These are phyloP conservation scores for Tenthredo mesomela DNA, from an alignment of 2,888 invertebrate genomes.

Conservation along the genomic window DNA sequence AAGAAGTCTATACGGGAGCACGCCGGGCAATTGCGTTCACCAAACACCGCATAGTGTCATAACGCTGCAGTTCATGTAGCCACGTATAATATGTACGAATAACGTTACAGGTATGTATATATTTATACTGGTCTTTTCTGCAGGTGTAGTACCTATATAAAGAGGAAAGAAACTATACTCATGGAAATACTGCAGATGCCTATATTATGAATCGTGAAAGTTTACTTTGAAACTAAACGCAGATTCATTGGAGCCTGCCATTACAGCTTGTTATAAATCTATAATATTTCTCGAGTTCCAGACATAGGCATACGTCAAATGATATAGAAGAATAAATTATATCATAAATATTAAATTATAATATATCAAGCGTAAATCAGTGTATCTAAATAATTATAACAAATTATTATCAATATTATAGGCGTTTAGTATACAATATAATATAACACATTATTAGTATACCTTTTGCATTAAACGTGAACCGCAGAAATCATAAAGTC, in stretches of 20 bases:
- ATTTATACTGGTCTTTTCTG: neutral
- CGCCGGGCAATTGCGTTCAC: neutral
- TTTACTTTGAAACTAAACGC: neutral
- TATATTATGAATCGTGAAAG: neutral
- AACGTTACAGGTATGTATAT: no score
- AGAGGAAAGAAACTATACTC: neutral
- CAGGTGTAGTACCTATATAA: neutral
- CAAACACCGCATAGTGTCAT: neutral
- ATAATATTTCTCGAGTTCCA: neutral
- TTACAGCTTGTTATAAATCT: no score
- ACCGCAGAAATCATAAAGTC: neutral
- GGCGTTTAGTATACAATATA: neutral
- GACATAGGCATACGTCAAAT: no score
- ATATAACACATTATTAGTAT: neutral
- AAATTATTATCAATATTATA: neutral
- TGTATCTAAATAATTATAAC: neutral
- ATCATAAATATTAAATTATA: neutral
- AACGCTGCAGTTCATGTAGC: neutral
- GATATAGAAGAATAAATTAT: neutral
- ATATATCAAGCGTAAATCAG: neutral
- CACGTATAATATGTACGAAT: neutral
- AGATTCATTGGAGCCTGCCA: no score
- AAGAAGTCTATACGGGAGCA: neutral
- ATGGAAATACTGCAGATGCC: neutral
- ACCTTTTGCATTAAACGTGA: neutral